A percentile compares a stretch with the other conserved stretches of the same genome.
Evolutionary conservation across 1,140 invertebrate genomes (phyloP).

Genomic region (Drosophila navojoa): DNA sequence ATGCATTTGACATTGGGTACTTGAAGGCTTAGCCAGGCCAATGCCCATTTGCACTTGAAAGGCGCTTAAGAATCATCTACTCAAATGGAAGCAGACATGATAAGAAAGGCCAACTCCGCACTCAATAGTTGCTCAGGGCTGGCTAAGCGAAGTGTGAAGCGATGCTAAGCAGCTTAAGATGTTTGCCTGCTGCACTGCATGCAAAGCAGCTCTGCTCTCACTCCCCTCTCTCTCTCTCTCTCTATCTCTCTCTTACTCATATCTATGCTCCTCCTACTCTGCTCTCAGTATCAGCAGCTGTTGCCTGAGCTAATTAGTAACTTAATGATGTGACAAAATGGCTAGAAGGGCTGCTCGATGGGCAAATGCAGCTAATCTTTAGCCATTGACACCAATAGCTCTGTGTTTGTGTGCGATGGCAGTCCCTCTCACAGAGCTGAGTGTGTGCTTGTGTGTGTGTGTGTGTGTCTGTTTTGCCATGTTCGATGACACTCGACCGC

Average conservation of each 20-base stretch:
- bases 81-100: constrained; percentile 46
- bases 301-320: constrained; percentile 45
- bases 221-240: not conserved
- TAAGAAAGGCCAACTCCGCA: constrained; percentile 48
- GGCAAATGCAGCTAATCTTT: constrained; percentile 22
- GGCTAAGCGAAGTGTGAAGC: not conserved
- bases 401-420: constrained; percentile 7
- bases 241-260: too few species aligned
- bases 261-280: not conserved
- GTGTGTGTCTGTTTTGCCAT: constrained; percentile 30
- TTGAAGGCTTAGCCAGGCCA: constrained; percentile 19
- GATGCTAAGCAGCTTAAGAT: constrained; percentile 54
- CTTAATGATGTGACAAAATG: constrained; percentile 50
- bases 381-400: constrained; percentile 22
- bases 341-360: constrained; percentile 24
- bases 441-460: constrained; percentile 13
- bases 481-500: constrained; percentile 75
- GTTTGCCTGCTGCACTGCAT: constrained; percentile 26
- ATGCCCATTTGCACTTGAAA: constrained; percentile 20
- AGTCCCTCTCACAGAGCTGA: not conserved
- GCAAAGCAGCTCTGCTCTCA: constrained; percentile 9
- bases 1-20: constrained; percentile 20
- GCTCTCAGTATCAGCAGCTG: constrained; percentile 14
- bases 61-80: constrained; percentile 26
- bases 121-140: constrained; percentile 21